Conservation (phyloP, 2,888 invertebrate genomes). For the Lottia scabra region DNA sequence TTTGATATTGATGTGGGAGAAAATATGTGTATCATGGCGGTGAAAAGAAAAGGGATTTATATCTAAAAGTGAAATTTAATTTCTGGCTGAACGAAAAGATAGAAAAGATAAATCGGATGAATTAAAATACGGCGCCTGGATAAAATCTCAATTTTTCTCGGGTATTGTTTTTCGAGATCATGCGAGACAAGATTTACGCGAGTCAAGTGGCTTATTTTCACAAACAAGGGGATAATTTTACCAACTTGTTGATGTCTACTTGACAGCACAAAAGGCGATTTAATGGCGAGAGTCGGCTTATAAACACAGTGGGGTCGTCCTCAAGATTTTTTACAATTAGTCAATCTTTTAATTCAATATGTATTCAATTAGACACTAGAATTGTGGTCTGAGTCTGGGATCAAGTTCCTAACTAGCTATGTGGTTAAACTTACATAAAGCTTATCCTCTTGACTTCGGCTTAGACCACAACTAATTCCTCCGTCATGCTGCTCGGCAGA, state of each 20-base stretch:
- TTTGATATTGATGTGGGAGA: no score
- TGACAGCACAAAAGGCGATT: not conserved
- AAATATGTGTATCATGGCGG: no score
- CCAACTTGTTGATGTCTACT: not conserved
- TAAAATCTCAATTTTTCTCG: not conserved
- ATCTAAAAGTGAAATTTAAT: no score
- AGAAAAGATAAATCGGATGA: no score
- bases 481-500: not conserved
- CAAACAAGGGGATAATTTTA: not conserved
- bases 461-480: no score
- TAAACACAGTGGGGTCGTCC: slow-evolving; percentile 1
- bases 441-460: no score
- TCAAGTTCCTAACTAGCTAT: no score
- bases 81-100: no score
- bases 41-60: no score
- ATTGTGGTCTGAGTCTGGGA: no score
- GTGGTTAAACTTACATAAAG: no score
- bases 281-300: slow-evolving; percentile 1
- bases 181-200: not conserved
- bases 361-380: no score
- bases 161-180: not conserved
- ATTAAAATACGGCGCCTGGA: not conserved
- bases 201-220: not conserved
- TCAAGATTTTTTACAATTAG: not conserved
- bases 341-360: not conserved